These are phyloP conservation scores for Drosophila tripunctata DNA, from an alignment of 2,888 invertebrate species.

Conservation along the genomic window DNA sequence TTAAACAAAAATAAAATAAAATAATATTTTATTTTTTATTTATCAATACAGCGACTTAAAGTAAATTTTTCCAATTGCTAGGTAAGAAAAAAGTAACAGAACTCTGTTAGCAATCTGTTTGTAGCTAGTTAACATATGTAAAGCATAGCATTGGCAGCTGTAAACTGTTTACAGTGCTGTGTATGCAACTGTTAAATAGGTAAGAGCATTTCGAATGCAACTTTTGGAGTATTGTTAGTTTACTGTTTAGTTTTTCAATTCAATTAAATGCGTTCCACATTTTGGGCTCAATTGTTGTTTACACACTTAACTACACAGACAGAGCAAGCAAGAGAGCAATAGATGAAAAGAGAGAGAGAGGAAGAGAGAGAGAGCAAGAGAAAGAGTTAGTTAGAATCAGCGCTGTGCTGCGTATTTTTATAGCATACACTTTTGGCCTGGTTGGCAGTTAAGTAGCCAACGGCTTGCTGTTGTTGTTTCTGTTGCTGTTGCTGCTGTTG, in stretches of 20 bases:
- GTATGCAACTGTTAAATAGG: neutral
- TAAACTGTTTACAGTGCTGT: neutral
- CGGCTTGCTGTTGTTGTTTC: constrained; percentile 36
- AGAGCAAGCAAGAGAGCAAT: constrained; percentile 1
- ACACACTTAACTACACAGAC: constrained; percentile 33
- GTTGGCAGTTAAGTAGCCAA: constrained; percentile 70
- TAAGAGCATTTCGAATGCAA: constrained; percentile 37
- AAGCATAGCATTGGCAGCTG: neutral
- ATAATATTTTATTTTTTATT: too few relatives aligned
- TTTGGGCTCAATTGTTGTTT: constrained; percentile 63
- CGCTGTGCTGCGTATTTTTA: constrained; percentile 54
- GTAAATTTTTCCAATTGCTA: too few relatives aligned
- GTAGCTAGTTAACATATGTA: neutral
- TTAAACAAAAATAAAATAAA: too few relatives aligned
- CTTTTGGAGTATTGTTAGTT: constrained; percentile 28
- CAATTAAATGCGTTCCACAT: constrained; percentile 71
- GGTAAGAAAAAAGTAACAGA: too few relatives aligned
- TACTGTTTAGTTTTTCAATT: constrained; percentile 66
- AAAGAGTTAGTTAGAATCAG: constrained; percentile 12
- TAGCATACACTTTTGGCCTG: constrained; percentile 53
- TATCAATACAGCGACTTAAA: too few relatives aligned
- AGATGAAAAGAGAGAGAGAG: neutral
- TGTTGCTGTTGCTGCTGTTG: constrained; percentile 15
- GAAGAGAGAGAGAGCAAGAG: neutral
- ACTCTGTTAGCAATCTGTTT: too few relatives aligned